phyloP scores from a whole-genome alignment of 1,140 invertebrate genomes.

The Globodera rostochiensis region DNA sequence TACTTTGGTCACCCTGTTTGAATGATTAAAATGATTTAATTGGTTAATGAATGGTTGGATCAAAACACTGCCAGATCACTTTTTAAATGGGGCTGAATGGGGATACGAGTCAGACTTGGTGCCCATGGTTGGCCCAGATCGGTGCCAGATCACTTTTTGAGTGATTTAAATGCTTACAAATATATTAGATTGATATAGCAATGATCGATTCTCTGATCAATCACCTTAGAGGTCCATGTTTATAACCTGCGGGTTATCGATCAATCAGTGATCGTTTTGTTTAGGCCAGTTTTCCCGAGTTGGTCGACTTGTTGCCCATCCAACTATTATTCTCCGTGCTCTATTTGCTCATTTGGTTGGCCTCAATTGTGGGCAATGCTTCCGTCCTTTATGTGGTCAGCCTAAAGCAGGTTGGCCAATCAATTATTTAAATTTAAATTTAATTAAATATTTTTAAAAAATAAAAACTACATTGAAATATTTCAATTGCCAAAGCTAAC shows the following conservation, averaged over 20 bases:
- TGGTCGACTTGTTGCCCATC: conserved; percentile 49
- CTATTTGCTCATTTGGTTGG: conserved; percentile 60
- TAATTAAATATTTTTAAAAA: not conserved
- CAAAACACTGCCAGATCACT: too few relatives aligned
- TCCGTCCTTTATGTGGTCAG: conserved; percentile 61
- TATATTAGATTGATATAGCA: too few relatives aligned
- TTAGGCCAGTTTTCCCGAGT: conserved; percentile 50
- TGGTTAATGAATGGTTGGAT: too few relatives aligned
- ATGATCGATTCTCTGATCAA: too few relatives aligned
- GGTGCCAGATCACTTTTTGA: too few relatives aligned
- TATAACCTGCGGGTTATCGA: conserved; percentile 12
- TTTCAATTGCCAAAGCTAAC: not conserved
- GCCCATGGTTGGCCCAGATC: too few relatives aligned
- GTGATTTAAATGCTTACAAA: too few relatives aligned
- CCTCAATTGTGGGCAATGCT: conserved; percentile 59
- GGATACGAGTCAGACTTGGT: too few relatives aligned
- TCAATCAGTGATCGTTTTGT: conserved; percentile 16
- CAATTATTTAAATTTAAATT: conserved; percentile 31
- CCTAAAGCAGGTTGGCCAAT: conserved; percentile 58
- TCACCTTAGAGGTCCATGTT: too few relatives aligned
- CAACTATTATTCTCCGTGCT: conserved; percentile 60
- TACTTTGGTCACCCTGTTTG: too few relatives aligned
- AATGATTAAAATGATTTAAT: too few relatives aligned
- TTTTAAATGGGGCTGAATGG: too few relatives aligned
- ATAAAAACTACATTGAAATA: not conserved